Evolutionary conservation across 2,888 invertebrate genomes (phyloP), one percentile per base, ranked within the genome.

Genomic region (Entomobrya multifasciata): DNA sequence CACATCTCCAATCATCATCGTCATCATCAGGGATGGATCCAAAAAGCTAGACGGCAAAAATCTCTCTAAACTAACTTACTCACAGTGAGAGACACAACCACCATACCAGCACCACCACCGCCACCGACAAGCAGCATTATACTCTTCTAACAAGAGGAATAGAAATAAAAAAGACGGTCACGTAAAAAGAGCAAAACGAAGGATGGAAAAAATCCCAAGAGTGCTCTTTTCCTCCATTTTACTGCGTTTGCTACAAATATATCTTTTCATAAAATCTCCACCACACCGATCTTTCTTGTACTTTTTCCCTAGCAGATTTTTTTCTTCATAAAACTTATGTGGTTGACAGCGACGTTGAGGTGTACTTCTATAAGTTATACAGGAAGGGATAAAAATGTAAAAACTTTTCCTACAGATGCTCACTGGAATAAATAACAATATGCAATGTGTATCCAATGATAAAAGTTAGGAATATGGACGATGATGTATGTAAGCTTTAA

Each of bases 221-320:
- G 84, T 84, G 77, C 77, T 84, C 84, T 77, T 84, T 65, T 77
- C 84, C 30, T 81, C 30, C 49, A 67, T 76, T 84, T 84, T 84
- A 77, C 84, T 77, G 47, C 72, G 57, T 41, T 47, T 72, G 52
- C 55, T 47, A 55, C 77, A 52, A 76, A 30, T 36, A 36, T 30
- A 52, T 49, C 65, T 77, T 67, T 77, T 76, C 77, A 60, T 81
- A 72, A 70, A 81, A 80, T 80, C 80, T 52, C 60, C 47, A 67
- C 67, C n/a, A n/a, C n/a, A n/a, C n/a, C n/a, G 55, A n/a, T 80
- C 70, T 49, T 65, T 67, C 25, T 67, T 41, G 55, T 52, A 62
- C 36, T 25, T n/a, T 72, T n/a, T 72, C 36, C 8, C 15, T 60
- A 25, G 60, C 60, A 60, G 27, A 22, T 1, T 27, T 36, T 41